Evolutionary conservation across 2,797 vertebrate genomes (phyloP).

Genomic region (Pseudocheirus occidentalis): DNA sequence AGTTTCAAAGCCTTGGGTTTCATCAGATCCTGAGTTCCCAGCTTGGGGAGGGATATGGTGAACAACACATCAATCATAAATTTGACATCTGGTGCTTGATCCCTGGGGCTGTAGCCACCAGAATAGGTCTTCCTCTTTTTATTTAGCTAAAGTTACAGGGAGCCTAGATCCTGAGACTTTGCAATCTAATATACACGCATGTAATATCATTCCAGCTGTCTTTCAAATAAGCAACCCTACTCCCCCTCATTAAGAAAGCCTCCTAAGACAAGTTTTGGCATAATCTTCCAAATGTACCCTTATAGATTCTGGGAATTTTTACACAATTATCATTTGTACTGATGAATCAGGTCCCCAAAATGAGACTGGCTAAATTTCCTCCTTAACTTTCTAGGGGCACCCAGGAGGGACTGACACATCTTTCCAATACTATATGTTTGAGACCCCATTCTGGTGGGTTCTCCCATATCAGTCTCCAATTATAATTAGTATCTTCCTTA

Average conservation of each 20-base stretch:
- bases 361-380: not conserved
- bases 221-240: not conserved
- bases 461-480: not conserved
- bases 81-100: not conserved
- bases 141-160: not conserved
- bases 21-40: not conserved
- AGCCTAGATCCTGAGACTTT: not conserved
- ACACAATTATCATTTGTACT: not conserved
- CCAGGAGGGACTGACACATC: not conserved
- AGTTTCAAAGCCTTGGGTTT: not conserved
- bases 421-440: not conserved
- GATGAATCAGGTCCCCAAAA: not conserved
- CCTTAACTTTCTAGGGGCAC: not conserved
- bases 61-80: not conserved
- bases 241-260: not conserved
- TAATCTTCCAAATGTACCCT: not conserved
- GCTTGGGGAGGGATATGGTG: not conserved
- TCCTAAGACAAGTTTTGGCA: not conserved
- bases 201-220: not conserved
- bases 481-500: not conserved
- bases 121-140: not conserved
- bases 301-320: not conserved
- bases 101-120: not conserved
- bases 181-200: not conserved
- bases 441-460: not conserved